These are phyloP conservation scores for Onthophagus taurus DNA, from an alignment of 1,140 invertebrate species.

Conservation along the genomic window DNA sequence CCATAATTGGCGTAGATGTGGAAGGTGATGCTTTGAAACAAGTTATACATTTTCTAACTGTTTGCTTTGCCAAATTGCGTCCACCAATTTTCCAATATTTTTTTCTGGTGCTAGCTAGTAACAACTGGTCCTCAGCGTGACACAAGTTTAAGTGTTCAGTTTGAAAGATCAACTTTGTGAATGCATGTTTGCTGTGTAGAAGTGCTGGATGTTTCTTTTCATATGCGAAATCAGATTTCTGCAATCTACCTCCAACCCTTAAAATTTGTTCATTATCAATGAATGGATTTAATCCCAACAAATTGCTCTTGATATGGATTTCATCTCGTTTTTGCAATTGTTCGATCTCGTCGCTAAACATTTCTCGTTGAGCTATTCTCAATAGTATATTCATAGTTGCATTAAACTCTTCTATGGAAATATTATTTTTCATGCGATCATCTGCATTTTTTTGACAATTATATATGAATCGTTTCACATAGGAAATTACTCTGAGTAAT, in stretches of 20 bases:
- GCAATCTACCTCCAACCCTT: slow-evolving; percentile 1
- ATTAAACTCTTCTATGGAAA: too few species aligned
- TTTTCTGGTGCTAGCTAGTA: slow-evolving; percentile 12
- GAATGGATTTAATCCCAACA: slow-evolving; percentile 9
- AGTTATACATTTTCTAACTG: not conserved
- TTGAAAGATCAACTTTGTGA: slow-evolving; percentile 18
- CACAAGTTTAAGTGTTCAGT: slow-evolving; percentile 12
- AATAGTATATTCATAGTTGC: too few species aligned
- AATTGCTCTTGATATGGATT: not conserved
- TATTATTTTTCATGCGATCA: too few species aligned
- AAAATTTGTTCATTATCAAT: not conserved
- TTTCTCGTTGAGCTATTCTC: too few species aligned
- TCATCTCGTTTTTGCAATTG: not conserved
- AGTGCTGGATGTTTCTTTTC: slow-evolving; percentile 6
- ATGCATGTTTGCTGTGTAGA: slow-evolving; percentile 13
- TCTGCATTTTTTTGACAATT: slow-evolving; percentile 1
- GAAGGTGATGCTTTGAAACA: not conserved
- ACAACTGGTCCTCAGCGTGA: not conserved
- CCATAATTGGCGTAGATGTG: not conserved
- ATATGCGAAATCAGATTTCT: not conserved
- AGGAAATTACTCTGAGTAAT: not conserved
- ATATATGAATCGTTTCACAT: not conserved
- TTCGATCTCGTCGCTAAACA: too few species aligned
- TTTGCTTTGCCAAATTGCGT: slow-evolving; percentile 4
- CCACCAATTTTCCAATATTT: slow-evolving; percentile 14